Conservation (phyloP, 1,140 invertebrate genomes). For the Ostrea edulis region DNA sequence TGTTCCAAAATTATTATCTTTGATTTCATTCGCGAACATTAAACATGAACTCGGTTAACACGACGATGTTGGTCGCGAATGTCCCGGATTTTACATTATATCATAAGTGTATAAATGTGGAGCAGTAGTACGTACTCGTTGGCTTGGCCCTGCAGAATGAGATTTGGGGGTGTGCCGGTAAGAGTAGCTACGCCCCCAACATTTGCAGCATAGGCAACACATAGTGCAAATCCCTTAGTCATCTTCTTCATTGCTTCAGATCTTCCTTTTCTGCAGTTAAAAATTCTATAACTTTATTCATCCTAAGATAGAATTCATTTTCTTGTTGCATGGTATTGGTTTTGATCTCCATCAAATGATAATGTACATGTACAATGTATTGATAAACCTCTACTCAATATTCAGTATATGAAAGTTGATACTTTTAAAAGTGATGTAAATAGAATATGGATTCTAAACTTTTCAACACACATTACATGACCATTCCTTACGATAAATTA, state of each 20-base stretch:
- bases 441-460: too few relatives aligned
- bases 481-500: too few relatives aligned
- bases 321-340: too few relatives aligned
- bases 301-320: not conserved
- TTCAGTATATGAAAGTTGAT: too few relatives aligned
- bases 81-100: too few relatives aligned
- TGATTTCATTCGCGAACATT: not conserved
- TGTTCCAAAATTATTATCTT: not conserved
- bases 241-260: slow-evolving; percentile 39
- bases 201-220: slow-evolving; percentile 86
- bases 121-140: slow-evolving; percentile 80
- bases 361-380: too few relatives aligned
- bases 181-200: slow-evolving; percentile 91
- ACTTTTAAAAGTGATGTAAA: too few relatives aligned
- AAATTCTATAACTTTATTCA: not conserved
- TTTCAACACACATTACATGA: too few relatives aligned
- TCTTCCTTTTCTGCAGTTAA: not conserved
- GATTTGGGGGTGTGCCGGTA: slow-evolving; percentile 92
- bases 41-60: not conserved
- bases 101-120: too few relatives aligned
- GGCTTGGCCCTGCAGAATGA: slow-evolving; percentile 89
- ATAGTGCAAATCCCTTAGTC: slow-evolving; percentile 77
- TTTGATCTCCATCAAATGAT: too few relatives aligned
- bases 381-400: too few relatives aligned
- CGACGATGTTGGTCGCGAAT: too few relatives aligned